These are phyloP conservation scores for Steromphala cineraria DNA, from an alignment of 2,888 invertebrate species.

Conservation along the genomic window DNA sequence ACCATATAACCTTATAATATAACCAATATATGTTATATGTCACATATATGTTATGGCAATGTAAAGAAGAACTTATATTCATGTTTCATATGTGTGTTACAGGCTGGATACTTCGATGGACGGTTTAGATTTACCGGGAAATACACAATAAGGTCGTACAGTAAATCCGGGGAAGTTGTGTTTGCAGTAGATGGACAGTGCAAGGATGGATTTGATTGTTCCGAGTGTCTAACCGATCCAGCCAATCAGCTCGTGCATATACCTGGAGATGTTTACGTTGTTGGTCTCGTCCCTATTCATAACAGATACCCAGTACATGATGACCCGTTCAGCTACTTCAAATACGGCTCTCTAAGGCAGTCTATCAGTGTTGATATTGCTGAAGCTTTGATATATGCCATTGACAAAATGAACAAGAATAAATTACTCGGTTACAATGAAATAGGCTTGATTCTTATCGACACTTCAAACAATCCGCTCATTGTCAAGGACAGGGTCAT, in stretches of 20 bases:
- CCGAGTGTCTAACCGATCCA: neutral
- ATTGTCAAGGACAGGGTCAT: neutral
- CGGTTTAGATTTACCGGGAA: neutral
- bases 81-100: neutral
- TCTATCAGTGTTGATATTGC: neutral
- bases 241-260: neutral
- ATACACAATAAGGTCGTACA: neutral
- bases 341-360: neutral
- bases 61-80: no score
- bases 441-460: neutral
- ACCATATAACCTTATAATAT: no score
- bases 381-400: neutral
- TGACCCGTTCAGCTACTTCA: neutral
- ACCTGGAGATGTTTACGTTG: neutral
- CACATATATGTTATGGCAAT: no score
- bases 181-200: neutral
- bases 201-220: neutral
- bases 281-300: conserved; percentile 1
- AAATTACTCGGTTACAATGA: neutral
- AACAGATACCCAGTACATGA: neutral
- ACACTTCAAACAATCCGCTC: conserved; percentile 2
- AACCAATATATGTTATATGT: no score
- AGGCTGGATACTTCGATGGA: neutral
- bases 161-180: neutral
- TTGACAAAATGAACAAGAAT: neutral